Conservation (phyloP, 2,888 invertebrate species). For the Phaedon cochleariae region DNA sequence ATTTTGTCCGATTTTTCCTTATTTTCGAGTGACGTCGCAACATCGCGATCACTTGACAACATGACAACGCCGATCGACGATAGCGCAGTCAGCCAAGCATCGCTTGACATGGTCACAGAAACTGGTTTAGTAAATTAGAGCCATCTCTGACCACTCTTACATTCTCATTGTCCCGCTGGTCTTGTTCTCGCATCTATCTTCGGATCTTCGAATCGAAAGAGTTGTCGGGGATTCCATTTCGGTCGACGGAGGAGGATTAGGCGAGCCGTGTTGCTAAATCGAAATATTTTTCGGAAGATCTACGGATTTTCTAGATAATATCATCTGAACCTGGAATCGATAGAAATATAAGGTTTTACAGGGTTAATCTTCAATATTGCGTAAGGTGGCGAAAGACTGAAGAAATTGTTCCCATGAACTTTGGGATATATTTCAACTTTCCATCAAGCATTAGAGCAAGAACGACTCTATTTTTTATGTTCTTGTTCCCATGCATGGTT, state of each 20-base stretch:
- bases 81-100: constrained; percentile 56
- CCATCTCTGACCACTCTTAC: constrained; percentile 58
- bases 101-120: constrained; percentile 61
- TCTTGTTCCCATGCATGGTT: no score
- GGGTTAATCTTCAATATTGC: no score
- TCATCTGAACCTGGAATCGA: no score
- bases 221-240: constrained; percentile 31
- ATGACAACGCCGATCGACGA: constrained; percentile 22
- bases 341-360: no score
- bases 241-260: constrained; percentile 4
- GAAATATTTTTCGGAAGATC: neutral
- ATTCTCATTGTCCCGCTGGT: constrained; percentile 57
- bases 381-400: no score
- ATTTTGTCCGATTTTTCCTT: no score
- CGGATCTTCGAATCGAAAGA: constrained; percentile 36
- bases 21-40: no score
- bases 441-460: no score
- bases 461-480: no score
- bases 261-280: constrained; percentile 1
- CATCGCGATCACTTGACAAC: constrained; percentile 20
- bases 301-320: neutral
- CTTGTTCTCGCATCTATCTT: constrained; percentile 59
- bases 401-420: no score
- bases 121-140: constrained; percentile 62
- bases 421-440: no score